These are phyloP conservation scores for Poecilobothrus nobilitatus DNA, from an alignment of 2,888 invertebrate species.

Conservation along the genomic window DNA sequence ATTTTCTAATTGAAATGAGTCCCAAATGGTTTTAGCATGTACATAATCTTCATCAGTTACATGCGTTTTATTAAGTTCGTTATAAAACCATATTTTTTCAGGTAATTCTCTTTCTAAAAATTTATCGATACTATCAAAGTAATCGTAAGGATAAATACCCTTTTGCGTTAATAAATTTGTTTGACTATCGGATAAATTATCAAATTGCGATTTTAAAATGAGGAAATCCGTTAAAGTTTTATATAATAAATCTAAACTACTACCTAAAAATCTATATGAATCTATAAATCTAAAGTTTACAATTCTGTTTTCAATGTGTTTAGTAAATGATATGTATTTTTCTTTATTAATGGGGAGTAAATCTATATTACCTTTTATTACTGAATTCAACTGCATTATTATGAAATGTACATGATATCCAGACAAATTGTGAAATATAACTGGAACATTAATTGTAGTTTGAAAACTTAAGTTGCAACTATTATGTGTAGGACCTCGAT, in stretches of 20 bases:
- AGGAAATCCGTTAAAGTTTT: background rate
- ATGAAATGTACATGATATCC: constrained; percentile 32
- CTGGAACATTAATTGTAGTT: constrained; percentile 22
- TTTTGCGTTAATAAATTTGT: background rate
- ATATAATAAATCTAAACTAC: constrained; percentile 14
- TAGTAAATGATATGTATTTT: constrained; percentile 32
- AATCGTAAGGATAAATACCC: too few species aligned
- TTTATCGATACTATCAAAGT: too few species aligned
- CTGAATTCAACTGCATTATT: too few species aligned
- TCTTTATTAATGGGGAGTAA: constrained; percentile 30
- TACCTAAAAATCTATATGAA: constrained; percentile 15
- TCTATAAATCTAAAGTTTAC: constrained; percentile 20
- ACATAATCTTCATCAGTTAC: constrained; percentile 8
- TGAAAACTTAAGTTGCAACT: constrained; percentile 26
- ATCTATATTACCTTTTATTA: constrained; percentile 22
- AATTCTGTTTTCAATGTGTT: constrained; percentile 20
- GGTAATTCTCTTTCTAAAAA: background rate
- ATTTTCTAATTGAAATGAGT: constrained; percentile 28
- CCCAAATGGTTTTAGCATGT: constrained; percentile 33
- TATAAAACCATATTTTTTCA: too few species aligned
- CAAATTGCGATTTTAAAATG: background rate
- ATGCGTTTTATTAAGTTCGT: background rate
- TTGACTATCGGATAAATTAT: background rate
- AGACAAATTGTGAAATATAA: constrained; percentile 27
- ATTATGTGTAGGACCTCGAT: constrained; percentile 27